Percentiles rank a stretch among this genome's conserved stretches.
These are phyloP conservation scores for Meteorus colon DNA, from an alignment of 2,888 invertebrate genomes.

Conservation along the genomic window DNA sequence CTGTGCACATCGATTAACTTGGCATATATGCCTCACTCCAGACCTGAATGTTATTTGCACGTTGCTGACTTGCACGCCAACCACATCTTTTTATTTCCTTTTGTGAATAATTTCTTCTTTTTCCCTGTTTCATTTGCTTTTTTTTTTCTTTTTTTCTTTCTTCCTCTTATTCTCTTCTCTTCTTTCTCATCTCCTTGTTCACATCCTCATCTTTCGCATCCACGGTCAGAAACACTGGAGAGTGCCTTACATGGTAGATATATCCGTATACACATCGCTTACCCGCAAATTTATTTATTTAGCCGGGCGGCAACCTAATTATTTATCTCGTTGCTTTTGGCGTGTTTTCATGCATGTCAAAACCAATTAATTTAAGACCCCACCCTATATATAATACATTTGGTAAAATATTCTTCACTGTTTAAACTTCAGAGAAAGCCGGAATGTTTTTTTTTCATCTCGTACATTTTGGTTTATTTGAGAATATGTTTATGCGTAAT, in stretches of 20 bases:
- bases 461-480: background rate
- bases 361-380: slow-evolving; percentile 4
- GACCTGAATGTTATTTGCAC: slow-evolving; percentile 20
- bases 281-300: slow-evolving; percentile 38
- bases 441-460: background rate
- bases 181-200: slow-evolving; percentile 4
- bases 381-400: background rate
- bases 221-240: slow-evolving; percentile 32
- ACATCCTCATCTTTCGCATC: slow-evolving; percentile 15
- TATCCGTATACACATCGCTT: slow-evolving; percentile 18
- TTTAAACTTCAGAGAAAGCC: background rate
- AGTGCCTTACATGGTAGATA: slow-evolving; percentile 34
- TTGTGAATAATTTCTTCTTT: background rate
- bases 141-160: background rate
- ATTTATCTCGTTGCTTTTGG: slow-evolving; percentile 37
- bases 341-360: slow-evolving; percentile 23
- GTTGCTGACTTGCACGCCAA: slow-evolving; percentile 6
- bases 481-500: background rate
- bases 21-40: slow-evolving; percentile 47
- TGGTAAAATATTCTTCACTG: background rate
- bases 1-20: slow-evolving; percentile 59
- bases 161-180: slow-evolving; percentile 10
- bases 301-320: slow-evolving; percentile 38
- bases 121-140: background rate
- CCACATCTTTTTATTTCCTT: slow-evolving; percentile 15